These are phyloP conservation scores for Siniperca knerii DNA, from an alignment of 2,113 vertebrate genomes.

Conservation along the genomic window DNA sequence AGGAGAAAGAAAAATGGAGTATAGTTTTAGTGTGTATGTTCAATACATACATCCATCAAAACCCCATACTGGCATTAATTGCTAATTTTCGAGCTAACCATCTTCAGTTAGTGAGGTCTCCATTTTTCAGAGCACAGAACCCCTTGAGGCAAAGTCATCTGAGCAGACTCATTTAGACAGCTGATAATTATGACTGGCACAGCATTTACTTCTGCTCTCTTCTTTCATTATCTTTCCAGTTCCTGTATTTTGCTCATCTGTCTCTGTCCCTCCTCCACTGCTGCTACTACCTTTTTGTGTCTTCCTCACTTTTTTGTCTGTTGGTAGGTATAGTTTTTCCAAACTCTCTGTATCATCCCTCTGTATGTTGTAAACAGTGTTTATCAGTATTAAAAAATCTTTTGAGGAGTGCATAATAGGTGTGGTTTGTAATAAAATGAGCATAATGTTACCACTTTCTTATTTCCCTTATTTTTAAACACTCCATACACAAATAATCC, in stretches of 20 bases:
- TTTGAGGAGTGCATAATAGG: background rate
- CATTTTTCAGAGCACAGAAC: constrained; percentile 21
- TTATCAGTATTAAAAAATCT: too few species aligned
- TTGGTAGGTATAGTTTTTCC: background rate
- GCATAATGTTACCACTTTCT: background rate
- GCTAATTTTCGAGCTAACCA: background rate
- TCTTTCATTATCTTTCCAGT: constrained; percentile 13
- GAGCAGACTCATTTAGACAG: constrained; percentile 39
- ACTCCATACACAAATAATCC: background rate
- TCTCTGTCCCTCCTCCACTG: background rate
- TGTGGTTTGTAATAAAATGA: background rate
- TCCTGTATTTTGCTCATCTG: background rate
- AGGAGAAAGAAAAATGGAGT: background rate
- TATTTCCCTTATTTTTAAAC: background rate
- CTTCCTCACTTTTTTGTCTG: background rate
- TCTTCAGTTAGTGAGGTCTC: background rate
- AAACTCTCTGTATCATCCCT: too few species aligned
- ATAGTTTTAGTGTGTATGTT: background rate
- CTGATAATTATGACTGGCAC: constrained; percentile 45
- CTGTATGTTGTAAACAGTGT: too few species aligned
- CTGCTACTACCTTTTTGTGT: background rate
- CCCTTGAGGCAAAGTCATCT: constrained; percentile 18
- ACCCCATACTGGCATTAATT: background rate
- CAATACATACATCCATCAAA: background rate
- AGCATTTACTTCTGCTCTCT: constrained; percentile 22